phyloP scores from a whole-genome alignment of 2,888 invertebrate species.

The Ischnus inquisitorius region DNA sequence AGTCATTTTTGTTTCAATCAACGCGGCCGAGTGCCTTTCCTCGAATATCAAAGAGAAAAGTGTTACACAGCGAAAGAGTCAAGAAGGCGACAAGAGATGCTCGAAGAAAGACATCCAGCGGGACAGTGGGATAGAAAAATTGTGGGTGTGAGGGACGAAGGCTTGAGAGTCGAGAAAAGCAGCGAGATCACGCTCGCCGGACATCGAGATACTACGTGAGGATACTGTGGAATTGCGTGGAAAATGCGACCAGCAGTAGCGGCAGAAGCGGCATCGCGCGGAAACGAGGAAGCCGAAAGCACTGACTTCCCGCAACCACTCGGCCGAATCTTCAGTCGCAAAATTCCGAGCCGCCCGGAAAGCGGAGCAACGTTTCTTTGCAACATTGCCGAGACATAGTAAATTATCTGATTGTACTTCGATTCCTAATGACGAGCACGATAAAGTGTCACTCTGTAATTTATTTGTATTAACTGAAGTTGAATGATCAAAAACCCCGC shows the following conservation, averaged over 20 bases:
- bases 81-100: conserved; percentile 12
- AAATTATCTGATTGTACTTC: not conserved
- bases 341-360: conserved; percentile 25
- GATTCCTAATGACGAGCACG: too few relatives aligned
- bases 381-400: not conserved
- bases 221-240: conserved; percentile 36
- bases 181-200: conserved; percentile 64
- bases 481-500: not conserved
- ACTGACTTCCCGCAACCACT: conserved; percentile 26
- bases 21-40: conserved; percentile 23
- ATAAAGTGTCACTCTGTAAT: not conserved
- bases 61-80: not conserved
- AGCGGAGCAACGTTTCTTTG: not conserved
- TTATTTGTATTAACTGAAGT: not conserved
- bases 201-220: conserved; percentile 68
- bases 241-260: conserved; percentile 41
- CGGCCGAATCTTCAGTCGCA: conserved; percentile 22
- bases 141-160: conserved; percentile 20
- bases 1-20: conserved; percentile 66
- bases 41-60: conserved; percentile 26
- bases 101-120: not conserved
- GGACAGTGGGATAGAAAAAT: conserved; percentile 24
- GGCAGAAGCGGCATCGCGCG: conserved; percentile 52
- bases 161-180: conserved; percentile 30
- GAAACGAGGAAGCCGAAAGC: conserved; percentile 57